phyloP scores from a whole-genome alignment of 37 sponge, comb jelly and placozoan species.

The Lycopodina hypogea region DNA sequence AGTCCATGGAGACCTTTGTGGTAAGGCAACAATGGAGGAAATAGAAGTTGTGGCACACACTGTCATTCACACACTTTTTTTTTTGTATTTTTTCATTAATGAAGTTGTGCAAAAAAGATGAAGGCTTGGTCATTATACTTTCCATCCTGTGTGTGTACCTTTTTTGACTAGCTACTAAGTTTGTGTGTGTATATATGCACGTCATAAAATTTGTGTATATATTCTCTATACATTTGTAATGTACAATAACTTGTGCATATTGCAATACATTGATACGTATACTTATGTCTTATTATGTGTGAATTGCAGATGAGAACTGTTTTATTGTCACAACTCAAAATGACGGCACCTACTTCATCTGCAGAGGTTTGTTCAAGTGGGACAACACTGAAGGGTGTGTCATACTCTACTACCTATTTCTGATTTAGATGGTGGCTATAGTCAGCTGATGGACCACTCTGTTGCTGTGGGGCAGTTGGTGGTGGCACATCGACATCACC shows the following conservation, averaged over 20 bases:
- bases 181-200: too few species aligned
- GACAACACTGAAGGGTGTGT: background rate
- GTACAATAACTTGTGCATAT: too few species aligned
- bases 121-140: too few species aligned
- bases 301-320: slow-evolving; percentile 61
- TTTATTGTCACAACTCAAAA: slow-evolving; percentile 51
- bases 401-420: background rate
- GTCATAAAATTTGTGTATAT: too few species aligned
- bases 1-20: slow-evolving; percentile 62
- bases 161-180: too few species aligned
- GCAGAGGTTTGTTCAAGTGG: slow-evolving; percentile 20
- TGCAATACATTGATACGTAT: too few species aligned
- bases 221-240: too few species aligned
- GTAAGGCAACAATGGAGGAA: slow-evolving; percentile 21
- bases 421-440: slow-evolving; percentile 47
- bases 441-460: slow-evolving; percentile 51
- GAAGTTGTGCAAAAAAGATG: too few species aligned
- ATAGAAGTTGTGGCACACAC: background rate
- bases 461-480: slow-evolving; percentile 59
- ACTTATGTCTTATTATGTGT: too few species aligned
- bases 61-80: background rate
- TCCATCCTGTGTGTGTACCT: too few species aligned
- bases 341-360: slow-evolving; percentile 65
- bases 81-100: background rate
- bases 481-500: slow-evolving; percentile 62